Conservation (phyloP, 2,113 vertebrate species). For the Galbula dea region DNA sequence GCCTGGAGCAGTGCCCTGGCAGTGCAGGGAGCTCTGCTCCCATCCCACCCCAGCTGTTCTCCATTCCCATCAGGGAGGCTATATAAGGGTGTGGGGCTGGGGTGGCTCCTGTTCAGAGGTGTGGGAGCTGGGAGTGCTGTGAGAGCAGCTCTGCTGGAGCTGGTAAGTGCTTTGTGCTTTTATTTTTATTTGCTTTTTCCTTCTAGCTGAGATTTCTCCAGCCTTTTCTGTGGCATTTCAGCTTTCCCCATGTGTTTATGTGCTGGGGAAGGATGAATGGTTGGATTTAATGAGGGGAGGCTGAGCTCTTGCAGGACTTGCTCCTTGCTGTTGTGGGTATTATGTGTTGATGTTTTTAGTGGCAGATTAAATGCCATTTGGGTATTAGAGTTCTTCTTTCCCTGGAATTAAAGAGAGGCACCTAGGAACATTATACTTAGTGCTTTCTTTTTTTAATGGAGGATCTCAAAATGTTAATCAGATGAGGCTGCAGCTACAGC, state of each 20-base stretch:
- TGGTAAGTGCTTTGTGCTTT: background rate
- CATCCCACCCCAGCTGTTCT: background rate
- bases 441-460: background rate
- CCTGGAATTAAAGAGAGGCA: background rate
- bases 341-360: background rate
- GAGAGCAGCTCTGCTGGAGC: accelerated
- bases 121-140: accelerated
- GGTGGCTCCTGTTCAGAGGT: background rate
- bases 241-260: accelerated
- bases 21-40: too few species aligned
- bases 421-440: background rate
- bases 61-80: background rate
- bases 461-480: background rate
- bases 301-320: background rate
- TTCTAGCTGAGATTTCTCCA: background rate
- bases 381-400: background rate
- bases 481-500: background rate
- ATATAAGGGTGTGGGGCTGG: background rate
- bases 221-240: background rate
- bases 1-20: background rate
- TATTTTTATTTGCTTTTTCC: accelerated
- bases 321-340: background rate
- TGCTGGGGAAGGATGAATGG: background rate
- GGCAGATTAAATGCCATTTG: background rate
- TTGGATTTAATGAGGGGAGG: background rate